Evolutionary conservation across 2,888 invertebrate genomes (phyloP).

Genomic region (Iphiclides podalirius): DNA sequence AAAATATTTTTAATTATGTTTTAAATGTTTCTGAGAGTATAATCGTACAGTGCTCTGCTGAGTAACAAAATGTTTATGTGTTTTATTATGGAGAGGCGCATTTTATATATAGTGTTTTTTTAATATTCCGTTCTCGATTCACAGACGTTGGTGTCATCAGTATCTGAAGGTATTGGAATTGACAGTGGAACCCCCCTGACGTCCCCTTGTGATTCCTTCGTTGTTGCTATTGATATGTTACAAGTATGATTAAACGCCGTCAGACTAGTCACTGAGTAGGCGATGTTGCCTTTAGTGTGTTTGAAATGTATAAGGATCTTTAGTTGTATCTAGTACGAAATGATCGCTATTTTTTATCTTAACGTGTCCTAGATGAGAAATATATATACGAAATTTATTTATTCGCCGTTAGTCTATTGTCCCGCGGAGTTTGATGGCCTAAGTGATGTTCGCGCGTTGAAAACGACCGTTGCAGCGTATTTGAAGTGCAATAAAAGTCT

Average conservation of each 20-base stretch:
- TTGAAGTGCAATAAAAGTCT: slow-evolving; percentile 61
- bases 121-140: not conserved
- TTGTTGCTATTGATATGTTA: slow-evolving; percentile 68
- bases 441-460: slow-evolving; percentile 40
- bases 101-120: not conserved
- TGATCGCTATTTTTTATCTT: slow-evolving; percentile 66
- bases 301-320: slow-evolving; percentile 72
- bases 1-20: too few relatives aligned
- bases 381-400: slow-evolving; percentile 60
- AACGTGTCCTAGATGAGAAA: slow-evolving; percentile 56
- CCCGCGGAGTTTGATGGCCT: slow-evolving; percentile 28
- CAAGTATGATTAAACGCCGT: slow-evolving; percentile 63
- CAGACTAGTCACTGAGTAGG: slow-evolving; percentile 78
- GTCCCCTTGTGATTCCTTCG: slow-evolving; percentile 60
- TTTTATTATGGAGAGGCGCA: too few relatives aligned
- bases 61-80: too few relatives aligned
- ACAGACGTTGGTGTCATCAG: slow-evolving; percentile 3
- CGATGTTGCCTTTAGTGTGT: slow-evolving; percentile 73
- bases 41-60: too few relatives aligned
- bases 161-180: not conserved
- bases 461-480: not conserved
- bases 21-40: too few relatives aligned
- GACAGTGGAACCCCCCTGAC: slow-evolving; percentile 24
- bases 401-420: slow-evolving; percentile 43
- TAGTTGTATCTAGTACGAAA: slow-evolving; percentile 72